These are phyloP conservation scores for Salvelinus alpinus DNA, from an alignment of 2,113 vertebrate species.

Conservation along the genomic window DNA sequence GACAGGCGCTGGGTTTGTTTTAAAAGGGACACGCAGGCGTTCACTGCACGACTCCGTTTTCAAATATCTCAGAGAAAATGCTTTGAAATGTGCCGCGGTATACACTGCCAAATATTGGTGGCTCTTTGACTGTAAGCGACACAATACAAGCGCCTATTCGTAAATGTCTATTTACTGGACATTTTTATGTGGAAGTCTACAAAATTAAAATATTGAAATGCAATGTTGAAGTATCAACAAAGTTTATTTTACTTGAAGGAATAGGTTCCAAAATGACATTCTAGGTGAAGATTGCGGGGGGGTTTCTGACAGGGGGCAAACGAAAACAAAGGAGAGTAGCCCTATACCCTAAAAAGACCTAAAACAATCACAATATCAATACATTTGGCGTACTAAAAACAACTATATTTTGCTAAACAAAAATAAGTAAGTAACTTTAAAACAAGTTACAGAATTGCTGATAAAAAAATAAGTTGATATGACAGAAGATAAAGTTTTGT, in stretches of 20 bases:
- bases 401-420: too few species aligned
- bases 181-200: background rate
- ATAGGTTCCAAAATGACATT: slow-evolving; percentile 18
- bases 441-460: too few species aligned
- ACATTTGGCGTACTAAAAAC: too few species aligned
- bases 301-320: too few species aligned
- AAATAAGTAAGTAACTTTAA: too few species aligned
- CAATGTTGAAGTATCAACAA: slow-evolving; percentile 22
- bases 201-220: slow-evolving; percentile 29
- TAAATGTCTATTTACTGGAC: background rate
- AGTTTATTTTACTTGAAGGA: slow-evolving; percentile 26
- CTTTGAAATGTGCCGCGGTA: slow-evolving; percentile 94
- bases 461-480: too few species aligned
- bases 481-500: too few species aligned
- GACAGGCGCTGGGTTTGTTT: slow-evolving; percentile 97
- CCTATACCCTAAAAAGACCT: too few species aligned
- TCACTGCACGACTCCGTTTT: slow-evolving; percentile 95
- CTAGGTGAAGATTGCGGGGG: too few species aligned
- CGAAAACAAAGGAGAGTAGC: too few species aligned
- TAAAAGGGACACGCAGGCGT: slow-evolving; percentile 96
- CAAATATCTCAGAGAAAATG: slow-evolving; percentile 91
- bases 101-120: slow-evolving; percentile 62
- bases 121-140: slow-evolving; percentile 66
- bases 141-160: slow-evolving; percentile 35
- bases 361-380: too few species aligned